Evolutionary conservation across 2,888 invertebrate genomes (phyloP).

Genomic region (Lomographa bimaculata): DNA sequence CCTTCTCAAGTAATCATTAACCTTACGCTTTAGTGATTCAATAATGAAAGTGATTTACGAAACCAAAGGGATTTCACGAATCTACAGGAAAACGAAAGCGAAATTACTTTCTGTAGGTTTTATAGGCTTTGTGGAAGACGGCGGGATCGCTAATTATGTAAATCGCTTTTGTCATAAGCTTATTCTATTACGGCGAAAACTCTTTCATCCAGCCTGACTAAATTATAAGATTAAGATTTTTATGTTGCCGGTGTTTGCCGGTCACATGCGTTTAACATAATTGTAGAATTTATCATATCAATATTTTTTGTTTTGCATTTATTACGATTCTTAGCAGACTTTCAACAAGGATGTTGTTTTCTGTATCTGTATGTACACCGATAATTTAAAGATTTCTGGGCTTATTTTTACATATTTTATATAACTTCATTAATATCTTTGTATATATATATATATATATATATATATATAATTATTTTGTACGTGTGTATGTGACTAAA

Average conservation of each 20-base stretch:
- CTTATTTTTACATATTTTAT: too few relatives aligned
- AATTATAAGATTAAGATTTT: constrained; percentile 28
- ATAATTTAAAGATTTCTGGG: too few relatives aligned
- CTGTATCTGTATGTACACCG: too few relatives aligned
- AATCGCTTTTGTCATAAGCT: constrained; percentile 48
- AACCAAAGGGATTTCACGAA: constrained; percentile 21
- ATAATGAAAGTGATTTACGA: constrained; percentile 19
- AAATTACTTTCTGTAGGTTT: constrained; percentile 33
- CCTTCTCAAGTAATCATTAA: constrained; percentile 7
- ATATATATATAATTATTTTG: too few relatives aligned
- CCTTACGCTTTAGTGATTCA: constrained; percentile 6
- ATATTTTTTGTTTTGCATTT: too few relatives aligned
- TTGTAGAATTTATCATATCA: too few relatives aligned
- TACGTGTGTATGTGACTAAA: too few relatives aligned
- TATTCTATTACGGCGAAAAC: constrained; percentile 41
- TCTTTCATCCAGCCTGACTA: constrained; percentile 32
- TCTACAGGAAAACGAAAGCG: constrained; percentile 21
- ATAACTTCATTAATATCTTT: too few relatives aligned
- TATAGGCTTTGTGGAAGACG: constrained; percentile 38
- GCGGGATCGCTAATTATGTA: constrained; percentile 46
- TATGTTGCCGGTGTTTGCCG: constrained; percentile 15
- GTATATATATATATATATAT: too few relatives aligned
- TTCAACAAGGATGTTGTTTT: too few relatives aligned
- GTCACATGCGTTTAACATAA: too few relatives aligned
- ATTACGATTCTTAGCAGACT: too few relatives aligned